Conservation (phyloP, 2,797 vertebrate species). For the Pampus argenteus region DNA sequence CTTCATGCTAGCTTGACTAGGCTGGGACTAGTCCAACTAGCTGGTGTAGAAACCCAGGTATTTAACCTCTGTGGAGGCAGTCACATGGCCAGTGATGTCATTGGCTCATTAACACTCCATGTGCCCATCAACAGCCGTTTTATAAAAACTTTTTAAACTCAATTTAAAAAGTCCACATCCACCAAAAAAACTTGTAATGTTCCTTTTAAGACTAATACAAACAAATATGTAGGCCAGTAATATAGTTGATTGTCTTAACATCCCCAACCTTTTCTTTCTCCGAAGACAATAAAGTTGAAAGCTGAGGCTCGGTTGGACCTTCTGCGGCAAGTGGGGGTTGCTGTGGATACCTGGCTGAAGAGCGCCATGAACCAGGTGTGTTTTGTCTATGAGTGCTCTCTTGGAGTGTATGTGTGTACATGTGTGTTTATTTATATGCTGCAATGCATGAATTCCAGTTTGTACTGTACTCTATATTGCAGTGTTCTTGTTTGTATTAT, state of each 20-base stretch:
- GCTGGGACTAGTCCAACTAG: too few species aligned
- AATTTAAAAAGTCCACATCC: neutral
- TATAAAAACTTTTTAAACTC: too few species aligned
- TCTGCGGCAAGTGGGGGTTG: constrained; percentile 95
- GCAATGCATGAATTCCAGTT: neutral
- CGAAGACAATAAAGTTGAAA: constrained; percentile 94
- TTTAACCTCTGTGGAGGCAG: too few species aligned
- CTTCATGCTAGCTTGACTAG: too few species aligned
- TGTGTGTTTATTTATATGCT: constrained; percentile 6
- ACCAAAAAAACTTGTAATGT: neutral
- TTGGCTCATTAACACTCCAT: too few species aligned
- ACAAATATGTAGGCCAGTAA: neutral
- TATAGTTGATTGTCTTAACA: constrained; percentile 10
- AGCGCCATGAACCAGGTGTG: constrained; percentile 97
- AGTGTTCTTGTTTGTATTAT: constrained; percentile 16
- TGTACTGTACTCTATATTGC: neutral
- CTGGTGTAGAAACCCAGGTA: too few species aligned
- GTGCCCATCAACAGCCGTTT: too few species aligned
- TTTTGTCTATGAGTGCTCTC: constrained; percentile 18
- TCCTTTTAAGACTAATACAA: neutral
- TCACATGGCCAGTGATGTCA: too few species aligned
- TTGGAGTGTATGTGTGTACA: neutral
- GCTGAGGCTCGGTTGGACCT: constrained; percentile 95
- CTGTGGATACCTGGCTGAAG: constrained; percentile 97
- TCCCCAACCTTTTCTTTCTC: constrained; percentile 24